phyloP scores from a whole-genome alignment of 2,797 vertebrate species.

The Megalops cyprinoides region DNA sequence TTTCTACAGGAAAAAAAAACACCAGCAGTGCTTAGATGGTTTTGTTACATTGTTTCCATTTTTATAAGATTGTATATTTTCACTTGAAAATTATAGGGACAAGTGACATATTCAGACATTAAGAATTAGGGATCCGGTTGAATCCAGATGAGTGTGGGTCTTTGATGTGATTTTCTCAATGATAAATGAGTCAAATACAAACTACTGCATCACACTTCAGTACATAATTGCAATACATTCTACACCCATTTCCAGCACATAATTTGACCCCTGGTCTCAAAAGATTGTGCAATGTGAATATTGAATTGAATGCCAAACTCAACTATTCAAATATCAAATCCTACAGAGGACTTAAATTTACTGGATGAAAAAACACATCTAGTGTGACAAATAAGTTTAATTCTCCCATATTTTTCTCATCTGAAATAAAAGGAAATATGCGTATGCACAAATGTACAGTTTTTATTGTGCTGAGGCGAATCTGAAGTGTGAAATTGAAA shows the following conservation, averaged over 20 bases:
- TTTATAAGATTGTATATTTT: neutral
- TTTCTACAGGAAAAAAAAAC: neutral
- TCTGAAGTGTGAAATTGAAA: slow-evolving; percentile 9
- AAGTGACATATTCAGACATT: no score
- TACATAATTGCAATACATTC: slow-evolving; percentile 3
- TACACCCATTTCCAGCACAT: neutral
- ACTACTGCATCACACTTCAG: slow-evolving; percentile 2
- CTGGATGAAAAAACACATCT: slow-evolving; percentile 13
- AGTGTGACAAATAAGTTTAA: slow-evolving; percentile 32
- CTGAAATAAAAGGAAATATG: neutral
- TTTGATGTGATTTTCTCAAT: neutral
- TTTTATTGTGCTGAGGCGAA: neutral
- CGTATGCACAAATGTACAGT: neutral
- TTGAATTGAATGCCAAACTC: slow-evolving; percentile 3
- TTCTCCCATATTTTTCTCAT: slow-evolving; percentile 12
- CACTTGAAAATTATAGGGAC: neutral
- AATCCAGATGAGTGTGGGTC: no score
- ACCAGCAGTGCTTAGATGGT: neutral
- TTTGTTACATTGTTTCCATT: neutral
- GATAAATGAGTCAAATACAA: neutral
- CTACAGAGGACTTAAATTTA: slow-evolving; percentile 15
- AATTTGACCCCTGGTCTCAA: slow-evolving; percentile 1
- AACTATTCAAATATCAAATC: slow-evolving; percentile 21
- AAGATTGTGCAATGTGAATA: neutral
- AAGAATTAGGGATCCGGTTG: no score